These are phyloP conservation scores for Andrena praecox DNA, from an alignment of 2,888 invertebrate species.

Conservation along the genomic window DNA sequence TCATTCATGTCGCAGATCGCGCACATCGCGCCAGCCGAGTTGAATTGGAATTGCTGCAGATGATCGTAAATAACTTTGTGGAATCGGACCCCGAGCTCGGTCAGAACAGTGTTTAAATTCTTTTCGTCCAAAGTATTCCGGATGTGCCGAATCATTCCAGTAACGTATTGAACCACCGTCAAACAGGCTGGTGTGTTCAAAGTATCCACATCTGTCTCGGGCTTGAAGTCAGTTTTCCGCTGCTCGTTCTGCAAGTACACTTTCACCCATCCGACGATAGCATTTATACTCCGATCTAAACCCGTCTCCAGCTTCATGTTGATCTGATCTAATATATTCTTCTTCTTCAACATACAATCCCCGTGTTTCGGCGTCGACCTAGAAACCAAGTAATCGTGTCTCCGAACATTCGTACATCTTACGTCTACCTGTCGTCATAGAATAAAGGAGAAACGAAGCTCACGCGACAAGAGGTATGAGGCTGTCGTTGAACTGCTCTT, in stretches of 20 bases:
- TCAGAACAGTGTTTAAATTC: conserved; percentile 93
- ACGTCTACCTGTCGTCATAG: conserved; percentile 9
- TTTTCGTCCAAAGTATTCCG: conserved; percentile 95
- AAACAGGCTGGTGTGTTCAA: conserved; percentile 93
- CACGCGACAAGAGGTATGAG: conserved; percentile 95
- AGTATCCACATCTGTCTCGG: conserved; percentile 94
- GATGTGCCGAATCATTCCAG: conserved; percentile 91
- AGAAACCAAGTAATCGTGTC: conserved; percentile 52
- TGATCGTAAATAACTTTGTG: conserved; percentile 98
- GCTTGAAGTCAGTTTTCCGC: conserved; percentile 97
- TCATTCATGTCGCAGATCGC: conserved; percentile 99
- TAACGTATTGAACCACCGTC: conserved; percentile 94
- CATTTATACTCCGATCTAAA: conserved; percentile 93
- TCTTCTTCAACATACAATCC: conserved; percentile 95
- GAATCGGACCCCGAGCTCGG: conserved; percentile 96
- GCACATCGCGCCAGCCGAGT: conserved; percentile 98
- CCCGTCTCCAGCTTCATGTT: conserved; percentile 97
- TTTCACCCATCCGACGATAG: conserved; percentile 96
- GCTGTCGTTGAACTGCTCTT: conserved; percentile 96
- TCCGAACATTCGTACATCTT: not conserved
- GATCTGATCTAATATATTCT: conserved; percentile 93
- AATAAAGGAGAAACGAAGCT: conserved; percentile 77
- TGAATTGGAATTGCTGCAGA: conserved; percentile 96
- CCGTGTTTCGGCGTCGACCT: conserved; percentile 95
- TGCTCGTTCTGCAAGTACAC: conserved; percentile 96